phyloP scores from a whole-genome alignment of 2,888 invertebrate genomes.

The Lamellibrachia columna region DNA sequence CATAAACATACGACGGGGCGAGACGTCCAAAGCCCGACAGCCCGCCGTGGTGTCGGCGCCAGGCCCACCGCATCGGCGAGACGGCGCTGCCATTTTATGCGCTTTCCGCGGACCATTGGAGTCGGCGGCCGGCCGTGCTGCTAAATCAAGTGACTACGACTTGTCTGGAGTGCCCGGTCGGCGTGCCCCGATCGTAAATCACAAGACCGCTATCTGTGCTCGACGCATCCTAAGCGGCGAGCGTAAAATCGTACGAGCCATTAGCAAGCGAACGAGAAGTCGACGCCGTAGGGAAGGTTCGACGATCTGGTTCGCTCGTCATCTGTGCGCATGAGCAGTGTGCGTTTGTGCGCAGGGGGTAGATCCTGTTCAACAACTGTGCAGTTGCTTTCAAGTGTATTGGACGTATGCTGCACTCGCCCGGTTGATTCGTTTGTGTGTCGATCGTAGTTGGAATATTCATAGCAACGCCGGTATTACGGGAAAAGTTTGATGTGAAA shows the following conservation, averaged over 20 bases:
- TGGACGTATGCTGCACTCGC: neutral
- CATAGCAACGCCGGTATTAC: neutral
- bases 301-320: neutral
- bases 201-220: neutral
- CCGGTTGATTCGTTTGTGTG: neutral
- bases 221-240: neutral
- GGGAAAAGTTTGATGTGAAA: neutral
- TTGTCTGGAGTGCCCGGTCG: neutral
- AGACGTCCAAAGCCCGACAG: neutral
- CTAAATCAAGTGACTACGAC: neutral
- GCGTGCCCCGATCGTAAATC: neutral
- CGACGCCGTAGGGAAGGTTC: neutral
- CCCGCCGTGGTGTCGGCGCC: neutral
- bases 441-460: neutral
- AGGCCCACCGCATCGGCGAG: neutral
- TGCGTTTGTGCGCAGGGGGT: neutral
- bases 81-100: constrained; percentile 10
- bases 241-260: neutral
- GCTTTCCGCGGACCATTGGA: neutral
- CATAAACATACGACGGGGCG: constrained; percentile 6
- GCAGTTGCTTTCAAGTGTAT: neutral
- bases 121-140: neutral
- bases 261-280: neutral
- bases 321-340: neutral
- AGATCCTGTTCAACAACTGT: neutral